Base-by-base conservation (phyloP, 2,797 vertebrate genomes). In the Brachymystax lenok region DNA sequence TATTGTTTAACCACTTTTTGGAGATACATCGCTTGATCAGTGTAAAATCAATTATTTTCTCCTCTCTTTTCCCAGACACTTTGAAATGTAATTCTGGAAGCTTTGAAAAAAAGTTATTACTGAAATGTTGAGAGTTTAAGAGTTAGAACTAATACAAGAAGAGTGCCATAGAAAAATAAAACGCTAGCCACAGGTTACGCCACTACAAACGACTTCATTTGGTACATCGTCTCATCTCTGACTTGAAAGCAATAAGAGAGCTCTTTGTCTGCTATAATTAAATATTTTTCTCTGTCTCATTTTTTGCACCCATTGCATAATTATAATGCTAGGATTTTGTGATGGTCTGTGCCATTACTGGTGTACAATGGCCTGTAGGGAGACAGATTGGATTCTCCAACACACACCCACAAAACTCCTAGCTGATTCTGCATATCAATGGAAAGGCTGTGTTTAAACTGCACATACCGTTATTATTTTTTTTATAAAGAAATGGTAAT, bases 21-120 rank as follows among this genome's bases (percentile, higher is more conserved):
- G 52, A 28, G 71, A 77, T 70, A 77, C 66, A 56, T 73, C 64
- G 40, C 63, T 51, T 59, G 51, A 75, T 68, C 69, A 75, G 46
- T 14, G 74, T 79, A 71, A 78, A 81, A 79, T 86, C 77, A 84
- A 82, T 85, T 82, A 78, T 75, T 46, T 63, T 46, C 19, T 74
- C 40, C 56, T 69, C 35, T 74, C 70, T 78, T 68, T 78, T 71
- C 73, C 70, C 67, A 61, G 77, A 50, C 1, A 0, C 71, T 59
- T 71, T 73, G 40, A 78, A 80, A 81, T 72, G 74, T 73, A 73
- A 85, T 66, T 4, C 10, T 14, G 40, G 77, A 67, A 63, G 79
- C 82, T 84, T 82, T 88, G 84, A 85, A 84, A 86, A 77, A 72
- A 85, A 82, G 69, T 81, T 78, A 85, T 86, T 85, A 82, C 75